Evolutionary conservation across 2,113 vertebrate species (phyloP), one percentile per base, ranked within the genome.

Genomic region (Cyanoramphus novaezelandiae): DNA sequence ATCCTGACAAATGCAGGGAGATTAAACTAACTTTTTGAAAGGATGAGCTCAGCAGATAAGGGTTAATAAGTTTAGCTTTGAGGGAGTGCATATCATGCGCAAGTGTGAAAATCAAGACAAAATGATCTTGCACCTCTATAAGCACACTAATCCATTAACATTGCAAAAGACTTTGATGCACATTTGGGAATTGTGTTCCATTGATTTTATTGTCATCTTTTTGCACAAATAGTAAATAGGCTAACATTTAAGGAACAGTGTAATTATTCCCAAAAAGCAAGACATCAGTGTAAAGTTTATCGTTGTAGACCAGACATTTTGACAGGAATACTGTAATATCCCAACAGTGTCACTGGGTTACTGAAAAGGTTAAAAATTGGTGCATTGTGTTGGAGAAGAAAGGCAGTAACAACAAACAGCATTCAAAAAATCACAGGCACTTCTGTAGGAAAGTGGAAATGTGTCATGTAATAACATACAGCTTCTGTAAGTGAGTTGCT

Each of bases 261-360:
- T 98, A 98, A 98, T 98, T 98, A 98, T 98, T 98, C 97, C 96
- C 46, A 86, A 98, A 98, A 98, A 98, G 97, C 98, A 98, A 98
- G 98, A 98, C 97, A 97, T 98, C 98, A 98, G 95, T 97, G 96
- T 97, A 97, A 98, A 98, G 97, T 98, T 98, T 98, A 97, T 96
- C 97, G 96, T 96, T 97, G 93, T 87, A 77, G 88, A 90, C 47
- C 92, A 86, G 93, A 92, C 94, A 88, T 97, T 97, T 97, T 98
- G 97, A 97, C 97, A 98, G 94, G 94, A 97, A 96, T 81, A 90
- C 84, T 94, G 95, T 94, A 90, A 95, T 95, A 95, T 93, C 93
- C 93, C 93, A 88, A 95, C 93, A 90, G 95, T 92, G 95, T 93
- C 94, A 97, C 70, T 29, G 86, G 86, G 95, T 96, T 97, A 92